Conservation (phyloP, 2,888 invertebrate species). For the Acleris cristana region DNA sequence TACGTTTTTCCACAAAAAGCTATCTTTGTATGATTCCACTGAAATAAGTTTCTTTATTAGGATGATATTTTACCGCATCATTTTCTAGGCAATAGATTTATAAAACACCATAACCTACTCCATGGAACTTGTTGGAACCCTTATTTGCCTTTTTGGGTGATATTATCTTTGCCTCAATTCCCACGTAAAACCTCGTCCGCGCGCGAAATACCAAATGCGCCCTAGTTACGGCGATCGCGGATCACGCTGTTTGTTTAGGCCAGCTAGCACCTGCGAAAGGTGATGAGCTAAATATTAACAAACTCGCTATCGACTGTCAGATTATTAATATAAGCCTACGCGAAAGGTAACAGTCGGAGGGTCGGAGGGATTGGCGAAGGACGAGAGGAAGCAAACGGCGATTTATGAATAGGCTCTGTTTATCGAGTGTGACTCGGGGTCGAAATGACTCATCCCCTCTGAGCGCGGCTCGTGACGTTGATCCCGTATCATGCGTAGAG, state of each 20-base stretch:
- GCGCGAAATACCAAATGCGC: conserved; percentile 82
- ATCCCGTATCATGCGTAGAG: conserved; percentile 54
- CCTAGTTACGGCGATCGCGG: conserved; percentile 75
- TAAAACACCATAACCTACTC: conserved; percentile 69
- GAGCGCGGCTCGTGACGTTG: conserved; percentile 47
- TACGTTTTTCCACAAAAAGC: not conserved
- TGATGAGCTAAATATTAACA: conserved; percentile 75
- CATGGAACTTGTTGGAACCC: conserved; percentile 73
- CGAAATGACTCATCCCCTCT: conserved; percentile 40
- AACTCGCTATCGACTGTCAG: conserved; percentile 52
- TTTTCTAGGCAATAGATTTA: conserved; percentile 58
- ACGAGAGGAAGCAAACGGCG: conserved; percentile 23
- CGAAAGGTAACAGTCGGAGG: conserved; percentile 55
- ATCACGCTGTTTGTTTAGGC: conserved; percentile 80
- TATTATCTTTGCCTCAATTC: conserved; percentile 78
- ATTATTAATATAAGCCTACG: conserved; percentile 60
- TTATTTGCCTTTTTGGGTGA: conserved; percentile 78
- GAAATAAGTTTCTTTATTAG: not conserved
- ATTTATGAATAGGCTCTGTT: conserved; percentile 27
- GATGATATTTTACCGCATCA: not conserved
- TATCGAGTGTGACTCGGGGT: conserved; percentile 25
- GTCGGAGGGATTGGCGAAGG: conserved; percentile 44
- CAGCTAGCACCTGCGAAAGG: conserved; percentile 63
- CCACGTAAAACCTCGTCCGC: conserved; percentile 76
- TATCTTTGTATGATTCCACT: not conserved